Base-by-base conservation (phyloP, 2,888 invertebrate genomes). In the Parnassius smintheus region DNA sequence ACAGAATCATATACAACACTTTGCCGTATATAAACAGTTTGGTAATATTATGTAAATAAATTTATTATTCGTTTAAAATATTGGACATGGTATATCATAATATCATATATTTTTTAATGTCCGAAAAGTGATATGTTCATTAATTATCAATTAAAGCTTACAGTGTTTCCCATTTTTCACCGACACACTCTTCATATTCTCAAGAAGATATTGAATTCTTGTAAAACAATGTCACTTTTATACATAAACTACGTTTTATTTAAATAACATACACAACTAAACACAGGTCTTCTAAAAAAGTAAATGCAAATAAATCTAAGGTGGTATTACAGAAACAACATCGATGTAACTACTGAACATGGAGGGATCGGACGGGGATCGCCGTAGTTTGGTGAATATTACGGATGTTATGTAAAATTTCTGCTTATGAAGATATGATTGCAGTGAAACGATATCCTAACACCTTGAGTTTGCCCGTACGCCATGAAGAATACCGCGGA, bases 1-100 rank as follows among this genome's bases (percentile, higher is more conserved):
- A 86, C 83, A 86, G 86, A 80, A 80, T 81, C 80, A 77, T 75
- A 78, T 77, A 81, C 81, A 82, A 77, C 79, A 75, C 68, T 71
- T 74, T 74, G 78, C 79, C 83, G 79, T 79, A 77, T 75, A 76
- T 73, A 73, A 77, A 74, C 72, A 76, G 69, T 75, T 77, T 41
- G 41, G 13, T 41, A 53, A 53, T 41, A 53, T 41, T 53, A 41
- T 18, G 18, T 44, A 44, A 42, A 9, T 42, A 44, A 44, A 44
- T 53, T 53, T 41, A 53, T 44, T 41, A 54, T n/a, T 9, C 11
- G 22, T 25, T 7, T 45, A 25, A 8, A 45, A 22, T 45, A 45
- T 18, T 42, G 18, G 42, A 45, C 44, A 22, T 12, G 2, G 2
- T 45, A 45, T 22, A 45, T 22, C 22, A 22, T 18, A 22, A 54